Conservation (phyloP, 2,797 vertebrate species). For the Schizopygopsis malacanthus region DNA sequence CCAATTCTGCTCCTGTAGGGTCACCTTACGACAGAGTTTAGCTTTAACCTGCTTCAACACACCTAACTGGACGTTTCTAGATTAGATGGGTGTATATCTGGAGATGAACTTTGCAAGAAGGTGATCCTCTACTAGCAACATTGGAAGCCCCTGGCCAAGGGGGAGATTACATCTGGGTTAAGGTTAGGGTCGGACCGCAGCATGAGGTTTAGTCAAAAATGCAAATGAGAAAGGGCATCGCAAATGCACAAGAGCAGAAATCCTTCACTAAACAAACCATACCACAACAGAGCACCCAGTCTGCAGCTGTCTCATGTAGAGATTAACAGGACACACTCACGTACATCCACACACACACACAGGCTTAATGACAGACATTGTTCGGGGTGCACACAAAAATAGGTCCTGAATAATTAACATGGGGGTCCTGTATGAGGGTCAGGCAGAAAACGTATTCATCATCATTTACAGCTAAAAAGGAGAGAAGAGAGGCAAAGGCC, state of each 20-base stretch:
- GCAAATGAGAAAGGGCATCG: conserved; percentile 1
- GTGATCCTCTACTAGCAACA: background rate
- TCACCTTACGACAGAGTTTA: background rate
- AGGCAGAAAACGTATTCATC: conserved; percentile 80
- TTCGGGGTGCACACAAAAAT: conserved; percentile 79
- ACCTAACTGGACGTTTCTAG: background rate
- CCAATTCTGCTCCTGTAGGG: background rate
- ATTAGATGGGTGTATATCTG: background rate
- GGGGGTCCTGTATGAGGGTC: conserved; percentile 78
- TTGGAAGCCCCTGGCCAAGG: background rate
- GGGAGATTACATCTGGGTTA: conserved; percentile 17
- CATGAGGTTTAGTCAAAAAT: conserved; percentile 2
- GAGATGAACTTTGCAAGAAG: background rate
- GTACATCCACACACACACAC: conserved; percentile 51
- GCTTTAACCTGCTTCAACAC: background rate
- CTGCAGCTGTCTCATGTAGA: conserved; percentile 57
- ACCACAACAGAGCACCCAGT: conserved; percentile 5
- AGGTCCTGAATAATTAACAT: conserved; percentile 80
- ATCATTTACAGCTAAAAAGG: conserved; percentile 75
- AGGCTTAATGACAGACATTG: conserved; percentile 80
- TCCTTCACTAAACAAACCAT: conserved; percentile 26
- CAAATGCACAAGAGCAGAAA: conserved; percentile 17
- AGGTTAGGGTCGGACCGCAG: background rate
- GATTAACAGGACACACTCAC: conserved; percentile 48
- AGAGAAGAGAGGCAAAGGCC: conserved; percentile 61